Evolutionary conservation across 2,888 invertebrate genomes (phyloP).

Genomic region (Thymelicus sylvestris): DNA sequence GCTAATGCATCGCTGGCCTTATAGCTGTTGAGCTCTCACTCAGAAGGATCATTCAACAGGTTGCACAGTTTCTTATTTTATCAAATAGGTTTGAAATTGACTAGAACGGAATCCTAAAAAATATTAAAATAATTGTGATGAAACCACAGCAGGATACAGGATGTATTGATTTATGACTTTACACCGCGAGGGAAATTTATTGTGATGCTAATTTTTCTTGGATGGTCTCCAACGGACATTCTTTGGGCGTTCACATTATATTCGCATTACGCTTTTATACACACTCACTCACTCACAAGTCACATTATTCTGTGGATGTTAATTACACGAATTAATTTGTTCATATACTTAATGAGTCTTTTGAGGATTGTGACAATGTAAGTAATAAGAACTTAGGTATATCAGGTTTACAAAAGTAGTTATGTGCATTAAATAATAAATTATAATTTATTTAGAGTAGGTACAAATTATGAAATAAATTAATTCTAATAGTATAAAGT

Average conservation of each 20-base stretch:
- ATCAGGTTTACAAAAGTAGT: no score
- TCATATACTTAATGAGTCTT: neutral
- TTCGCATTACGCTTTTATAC: neutral
- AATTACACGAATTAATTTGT: neutral
- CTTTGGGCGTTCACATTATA: neutral
- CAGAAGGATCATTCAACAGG: no score
- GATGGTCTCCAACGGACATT: constrained; percentile 18
- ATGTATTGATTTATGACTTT: constrained; percentile 54
- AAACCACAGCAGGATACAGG: constrained; percentile 45
- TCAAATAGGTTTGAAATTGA: neutral
- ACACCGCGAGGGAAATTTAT: constrained; percentile 40
- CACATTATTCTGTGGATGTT: neutral
- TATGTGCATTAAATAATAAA: no score
- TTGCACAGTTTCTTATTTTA: neutral
- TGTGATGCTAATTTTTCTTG: constrained; percentile 46
- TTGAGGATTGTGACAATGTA: no score
- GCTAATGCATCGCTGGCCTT: no score
- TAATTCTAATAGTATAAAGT: no score
- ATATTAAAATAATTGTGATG: constrained; percentile 44
- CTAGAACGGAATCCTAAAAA: neutral
- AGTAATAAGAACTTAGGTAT: no score
- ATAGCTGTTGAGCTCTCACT: no score
- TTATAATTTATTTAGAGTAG: no score
- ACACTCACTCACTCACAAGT: no score
- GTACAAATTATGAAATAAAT: no score